Percentiles rank a stretch among this genome's conserved stretches.
Conservation (phyloP, 2,888 invertebrate species). For the Nemotelus nigrinus region DNA sequence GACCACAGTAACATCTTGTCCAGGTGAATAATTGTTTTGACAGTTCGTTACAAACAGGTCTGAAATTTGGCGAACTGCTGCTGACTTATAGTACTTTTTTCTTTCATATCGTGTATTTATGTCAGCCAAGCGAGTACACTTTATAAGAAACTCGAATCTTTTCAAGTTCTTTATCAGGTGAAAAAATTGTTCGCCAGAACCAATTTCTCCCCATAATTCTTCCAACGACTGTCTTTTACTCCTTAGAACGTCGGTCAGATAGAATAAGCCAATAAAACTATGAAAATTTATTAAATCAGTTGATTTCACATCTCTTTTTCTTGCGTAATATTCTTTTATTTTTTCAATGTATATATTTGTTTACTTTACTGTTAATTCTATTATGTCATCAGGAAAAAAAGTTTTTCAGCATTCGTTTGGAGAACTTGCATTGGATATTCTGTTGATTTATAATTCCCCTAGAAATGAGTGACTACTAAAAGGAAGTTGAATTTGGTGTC, state of each 20-base stretch:
- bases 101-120: background rate
- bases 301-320: background rate
- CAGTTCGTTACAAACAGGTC: background rate
- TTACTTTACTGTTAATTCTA: too few relatives aligned
- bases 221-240: too few relatives aligned
- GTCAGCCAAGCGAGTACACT: background rate
- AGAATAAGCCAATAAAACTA: background rate
- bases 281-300: background rate
- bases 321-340: background rate
- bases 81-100: background rate
- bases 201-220: too few relatives aligned
- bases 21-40: background rate
- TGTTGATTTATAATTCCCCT: too few relatives aligned
- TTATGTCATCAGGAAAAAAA: too few relatives aligned
- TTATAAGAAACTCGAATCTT: too few relatives aligned
- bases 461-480: too few relatives aligned
- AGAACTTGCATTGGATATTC: too few relatives aligned
- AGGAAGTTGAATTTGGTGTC: too few relatives aligned
- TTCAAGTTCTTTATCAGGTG: too few relatives aligned
- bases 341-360: background rate
- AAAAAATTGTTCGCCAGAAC: too few relatives aligned
- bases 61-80: background rate
- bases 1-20: constrained; percentile 53
- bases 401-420: too few relatives aligned
- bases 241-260: background rate